Base-by-base conservation (phyloP, 2,113 vertebrate genomes). In the Galemys pyrenaicus region DNA sequence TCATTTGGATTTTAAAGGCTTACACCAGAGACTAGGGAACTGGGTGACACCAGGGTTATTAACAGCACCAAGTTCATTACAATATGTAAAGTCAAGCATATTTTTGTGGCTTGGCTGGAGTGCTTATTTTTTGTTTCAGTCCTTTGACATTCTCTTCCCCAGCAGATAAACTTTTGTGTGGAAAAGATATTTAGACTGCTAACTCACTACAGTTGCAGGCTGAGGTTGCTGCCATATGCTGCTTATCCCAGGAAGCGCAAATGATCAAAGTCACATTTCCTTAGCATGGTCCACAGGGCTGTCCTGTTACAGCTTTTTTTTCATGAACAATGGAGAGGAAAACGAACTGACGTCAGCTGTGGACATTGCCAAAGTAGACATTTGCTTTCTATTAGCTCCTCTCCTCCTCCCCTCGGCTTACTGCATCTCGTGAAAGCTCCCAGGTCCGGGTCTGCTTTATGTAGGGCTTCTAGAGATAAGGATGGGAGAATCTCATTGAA, bases 361-460 rank as follows among this genome's bases (percentile, higher is more conserved):
- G 68, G 67, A 94, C 90, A 22, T 44, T 98, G 98, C 98, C 98
- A 98, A 97, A 98, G 92, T 0, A 92, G 97, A 96, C 98, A 98
- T 98, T 98, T 98, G 98, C 94, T 98, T 98, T 96, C 94, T 96
- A 96, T 98, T 98, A 98, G 89, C 92, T 96, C 94, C 87, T 94
- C 54, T 80, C 94, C 87, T 56, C 73, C 54, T 97, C 97, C 97
- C 97, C 84, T 58, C 92, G 96, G 97, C 96, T 98, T 92, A 73
- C 82, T 54, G 22, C 2, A 4, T 95, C 87, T 91, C 93, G 67
- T 93, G 88, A 89, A 17, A 8, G 89, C 51, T 89, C 96, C 75
- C 93, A 74, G 51, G 79, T 83, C 91, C 54, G 75, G 74, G 28
- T 94, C 97, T 98, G 95, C 70, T 97, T 97, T 96, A 93, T 96